Evolutionary conservation across 2,888 invertebrate genomes (phyloP).

Genomic region (Spialia ferax): DNA sequence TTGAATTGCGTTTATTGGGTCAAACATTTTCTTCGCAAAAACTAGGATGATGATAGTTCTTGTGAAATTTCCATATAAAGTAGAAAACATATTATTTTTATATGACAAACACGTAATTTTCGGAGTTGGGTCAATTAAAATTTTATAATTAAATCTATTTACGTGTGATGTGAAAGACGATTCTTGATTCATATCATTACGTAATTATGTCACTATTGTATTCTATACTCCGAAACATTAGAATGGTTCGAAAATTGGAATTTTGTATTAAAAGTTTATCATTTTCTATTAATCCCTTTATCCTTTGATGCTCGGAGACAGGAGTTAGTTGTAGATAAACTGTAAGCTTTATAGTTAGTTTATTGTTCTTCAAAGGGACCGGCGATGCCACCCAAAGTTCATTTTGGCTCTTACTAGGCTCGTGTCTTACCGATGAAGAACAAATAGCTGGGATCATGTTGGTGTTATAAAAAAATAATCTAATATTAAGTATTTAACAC

Average conservation of each 20-base stretch:
- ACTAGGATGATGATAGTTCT: background rate
- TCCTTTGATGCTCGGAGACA: constrained; percentile 17
- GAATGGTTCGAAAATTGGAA: background rate
- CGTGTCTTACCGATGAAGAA: constrained; percentile 1
- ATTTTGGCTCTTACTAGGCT: constrained; percentile 9
- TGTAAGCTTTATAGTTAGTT: constrained; percentile 61
- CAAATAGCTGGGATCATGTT: background rate
- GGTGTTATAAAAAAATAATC: too few relatives aligned
- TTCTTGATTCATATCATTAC: too few relatives aligned
- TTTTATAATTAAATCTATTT: too few relatives aligned
- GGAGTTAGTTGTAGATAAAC: constrained; percentile 32
- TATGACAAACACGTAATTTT: too few relatives aligned
- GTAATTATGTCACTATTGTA: too few relatives aligned
- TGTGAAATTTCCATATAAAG: background rate
- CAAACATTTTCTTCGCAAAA: background rate
- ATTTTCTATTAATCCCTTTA: constrained; percentile 4
- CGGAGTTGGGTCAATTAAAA: too few relatives aligned
- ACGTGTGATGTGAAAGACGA: too few relatives aligned
- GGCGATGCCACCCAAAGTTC: constrained; percentile 55
- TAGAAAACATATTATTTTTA: background rate
- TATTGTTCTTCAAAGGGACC: constrained; percentile 69
- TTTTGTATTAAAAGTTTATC: background rate
- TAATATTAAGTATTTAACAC: too few relatives aligned
- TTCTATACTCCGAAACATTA: too few relatives aligned
- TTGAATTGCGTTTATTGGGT: background rate